phyloP scores from a whole-genome alignment of 2,888 invertebrate genomes.

The Ectemnius continuus region DNA sequence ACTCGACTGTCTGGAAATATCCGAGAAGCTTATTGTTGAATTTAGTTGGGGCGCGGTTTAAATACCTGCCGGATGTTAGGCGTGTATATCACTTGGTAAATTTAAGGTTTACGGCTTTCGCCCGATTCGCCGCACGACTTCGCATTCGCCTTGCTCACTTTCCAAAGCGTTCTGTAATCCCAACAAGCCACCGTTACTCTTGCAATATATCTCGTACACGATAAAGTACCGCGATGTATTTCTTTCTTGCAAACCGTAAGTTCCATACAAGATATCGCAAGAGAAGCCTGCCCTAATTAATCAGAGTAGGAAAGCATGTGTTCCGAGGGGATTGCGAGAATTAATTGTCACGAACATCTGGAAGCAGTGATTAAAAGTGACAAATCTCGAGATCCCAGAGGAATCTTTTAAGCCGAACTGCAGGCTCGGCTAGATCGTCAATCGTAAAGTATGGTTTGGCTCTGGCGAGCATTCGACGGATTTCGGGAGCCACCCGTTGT shows the following conservation, averaged over 20 bases:
- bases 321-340: not conserved
- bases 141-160: conserved; percentile 20
- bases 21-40: conserved; percentile 66
- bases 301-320: too few species aligned
- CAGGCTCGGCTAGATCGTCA: not conserved
- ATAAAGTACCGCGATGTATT: too few species aligned
- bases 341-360: not conserved
- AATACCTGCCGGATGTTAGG: conserved; percentile 77
- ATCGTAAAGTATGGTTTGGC: conserved; percentile 54
- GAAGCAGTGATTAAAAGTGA: not conserved
- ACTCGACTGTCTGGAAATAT: conserved; percentile 63
- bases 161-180: not conserved
- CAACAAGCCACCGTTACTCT: not conserved
- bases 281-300: too few species aligned
- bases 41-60: conserved; percentile 71
- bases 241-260: too few species aligned
- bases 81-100: conserved; percentile 76
- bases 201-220: too few species aligned
- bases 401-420: conserved; percentile 50
- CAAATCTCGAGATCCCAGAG: conserved; percentile 8
- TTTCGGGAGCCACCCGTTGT: conserved; percentile 64
- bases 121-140: conserved; percentile 35
- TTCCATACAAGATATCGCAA: too few species aligned
- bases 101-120: conserved; percentile 73
- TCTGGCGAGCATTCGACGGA: conserved; percentile 30